Evolutionary conservation across 1,140 invertebrate genomes (phyloP), one percentile per base, ranked within the genome.

Genomic region (Eriocheir sinensis): DNA sequence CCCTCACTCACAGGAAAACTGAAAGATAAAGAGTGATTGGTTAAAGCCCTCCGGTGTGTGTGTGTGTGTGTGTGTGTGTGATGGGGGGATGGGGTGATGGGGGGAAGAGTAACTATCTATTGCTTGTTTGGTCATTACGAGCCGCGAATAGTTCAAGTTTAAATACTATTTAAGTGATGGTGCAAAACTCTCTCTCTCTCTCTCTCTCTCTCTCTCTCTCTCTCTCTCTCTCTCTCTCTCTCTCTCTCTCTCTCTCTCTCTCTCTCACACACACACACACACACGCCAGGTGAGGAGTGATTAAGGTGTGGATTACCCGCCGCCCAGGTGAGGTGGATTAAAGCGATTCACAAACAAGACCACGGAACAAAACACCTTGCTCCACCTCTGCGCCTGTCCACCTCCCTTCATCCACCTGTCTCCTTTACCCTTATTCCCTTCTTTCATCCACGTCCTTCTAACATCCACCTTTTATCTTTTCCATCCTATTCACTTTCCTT

Each of bases 211-310:
- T 40, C 80, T 83, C 80, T 83, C 80, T 83, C 80, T 83, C 80
- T 83, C 80, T 83, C 80, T 83, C 80, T 83, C 80, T 83, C 80
- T 83, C 80, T 83, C 80, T 83, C 80, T 83, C 80, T 83, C 80
- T 83, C 80, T 83, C 80, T 83, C 80, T 83, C 80, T 48, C 44
- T 48, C 27, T 36, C 34, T 83, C n/a, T 83, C 34, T 83, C 34
- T 83, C 34, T 83, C 34, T 83, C 48, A 53, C 48, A 53, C 48
- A n/a, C n/a, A n/a, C n/a, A n/a, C n/a, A n/a, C n/a, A n/a, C 9
- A 27, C 53, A 60, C 53, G 27, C 9, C 53, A 72, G 60, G 17
- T 72, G 60, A n/a, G 60, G 21, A 72, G 60, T 27, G 60, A 72
- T 72, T 72, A 72, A 72, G 60, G 9, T 6, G 27, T n/a, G 60